Percentiles rank a stretch among this genome's conserved stretches.
phyloP scores from a whole-genome alignment of 2,113 vertebrate genomes.

The Hippocampus mohnikei region DNA sequence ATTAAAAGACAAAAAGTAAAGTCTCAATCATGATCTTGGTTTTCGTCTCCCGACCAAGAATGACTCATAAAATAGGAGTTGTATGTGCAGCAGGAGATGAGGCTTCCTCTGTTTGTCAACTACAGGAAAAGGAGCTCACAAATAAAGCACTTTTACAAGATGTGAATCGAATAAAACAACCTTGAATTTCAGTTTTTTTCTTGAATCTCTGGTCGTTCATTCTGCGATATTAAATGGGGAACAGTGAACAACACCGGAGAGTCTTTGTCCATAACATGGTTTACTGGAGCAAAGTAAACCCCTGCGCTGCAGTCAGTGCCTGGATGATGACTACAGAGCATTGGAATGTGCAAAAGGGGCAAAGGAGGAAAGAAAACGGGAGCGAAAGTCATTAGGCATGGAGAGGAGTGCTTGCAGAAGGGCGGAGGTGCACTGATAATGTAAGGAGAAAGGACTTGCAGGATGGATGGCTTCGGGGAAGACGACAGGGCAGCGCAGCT shows the following conservation, averaged over 20 bases:
- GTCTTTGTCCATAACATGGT: constrained; percentile 59
- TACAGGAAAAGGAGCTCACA: constrained; percentile 6
- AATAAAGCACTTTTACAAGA: constrained; percentile 4
- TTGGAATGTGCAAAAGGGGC: constrained; percentile 67
- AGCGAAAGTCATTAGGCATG: constrained; percentile 23
- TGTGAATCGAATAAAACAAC: neutral
- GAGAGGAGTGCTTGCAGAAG: constrained; percentile 25
- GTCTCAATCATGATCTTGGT: constrained; percentile 38
- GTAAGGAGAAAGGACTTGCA: constrained; percentile 1
- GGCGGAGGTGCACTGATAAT: constrained; percentile 12
- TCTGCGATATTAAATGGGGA: constrained; percentile 24
- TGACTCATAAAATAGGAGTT: constrained; percentile 56
- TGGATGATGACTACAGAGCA: constrained; percentile 67
- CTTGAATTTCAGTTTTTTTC: constrained; percentile 7
- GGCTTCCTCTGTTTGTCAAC: constrained; percentile 11
- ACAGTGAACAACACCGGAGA: constrained; percentile 37
- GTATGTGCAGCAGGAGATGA: constrained; percentile 15
- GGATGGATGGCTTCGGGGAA: neutral
- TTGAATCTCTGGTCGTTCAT: constrained; percentile 3
- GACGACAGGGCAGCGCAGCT: constrained; percentile 7
- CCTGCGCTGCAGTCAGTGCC: constrained; percentile 47
- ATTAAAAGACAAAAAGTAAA: constrained; percentile 47
- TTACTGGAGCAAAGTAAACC: constrained; percentile 42
- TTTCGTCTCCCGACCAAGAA: constrained; percentile 35
- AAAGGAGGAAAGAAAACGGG: constrained; percentile 31